Base-by-base conservation (phyloP, 1,140 invertebrate genomes). In the Orussus abietinus region DNA sequence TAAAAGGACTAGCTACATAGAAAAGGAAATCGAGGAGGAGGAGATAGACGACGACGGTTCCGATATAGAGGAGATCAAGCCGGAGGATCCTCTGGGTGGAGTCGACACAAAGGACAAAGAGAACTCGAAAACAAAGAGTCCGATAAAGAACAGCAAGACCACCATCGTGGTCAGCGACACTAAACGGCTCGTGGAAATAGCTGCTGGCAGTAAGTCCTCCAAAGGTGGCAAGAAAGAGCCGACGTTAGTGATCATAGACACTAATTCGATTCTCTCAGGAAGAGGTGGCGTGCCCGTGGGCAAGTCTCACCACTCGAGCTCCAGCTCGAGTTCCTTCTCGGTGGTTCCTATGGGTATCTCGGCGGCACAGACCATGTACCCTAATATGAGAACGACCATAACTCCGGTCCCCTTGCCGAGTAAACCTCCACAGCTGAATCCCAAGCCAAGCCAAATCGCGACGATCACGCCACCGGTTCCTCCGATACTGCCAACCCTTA, bases 161-260 rank as follows among this genome's bases (percentile, higher is more conserved):
- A 80, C 84, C 2, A 85, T 86, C 39, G 79, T 86, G 18, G 80
- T 85, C 0, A 86, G 81, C 54, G 82, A 86, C 53, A 84, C 84
- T 1, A 86, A 86, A 65, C 75, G 80, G 26, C 66, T 86, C 34
- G 82, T 84, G 7, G 82, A 85, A 62, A 84, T 87, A 45, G 83
- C 82, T 5, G 68, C 75, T 31, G 75, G 77, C 21, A 77, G 75
- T 38, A 78, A 77, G 51, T 60, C 55, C 2, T 51, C 63, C 1
- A 74, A 76, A 37, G 76, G 76, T 35, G 77, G 78, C 3, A 83
- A 85, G 51, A 86, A 86, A 51, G 83, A 87, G 59, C 82, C 84
- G 2, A 86, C 84, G 2, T 70, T 88, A 50, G 85, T 88, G 17
- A 86, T 88, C 34, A 85, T 88, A 42, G 85, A 88, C 55, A 86